phyloP scores from a whole-genome alignment of 2,113 vertebrate genomes.

The Rhipidura dahli region DNA sequence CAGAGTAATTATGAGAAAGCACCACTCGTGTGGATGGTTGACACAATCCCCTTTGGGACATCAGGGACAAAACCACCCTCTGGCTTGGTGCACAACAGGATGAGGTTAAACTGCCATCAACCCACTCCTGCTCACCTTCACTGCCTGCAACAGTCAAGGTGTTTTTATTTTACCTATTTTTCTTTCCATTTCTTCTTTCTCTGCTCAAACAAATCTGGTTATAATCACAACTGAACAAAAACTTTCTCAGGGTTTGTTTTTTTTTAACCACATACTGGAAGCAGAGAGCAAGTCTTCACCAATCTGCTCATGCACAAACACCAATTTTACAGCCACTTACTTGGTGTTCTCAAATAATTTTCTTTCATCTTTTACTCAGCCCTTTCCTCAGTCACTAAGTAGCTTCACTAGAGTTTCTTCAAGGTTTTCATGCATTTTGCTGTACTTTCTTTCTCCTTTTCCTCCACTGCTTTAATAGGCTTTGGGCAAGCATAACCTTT shows the following conservation, averaged over 20 bases:
- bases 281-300: not conserved
- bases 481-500: not conserved
- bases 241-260: not conserved
- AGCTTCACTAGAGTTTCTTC: not conserved
- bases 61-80: not conserved
- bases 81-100: not conserved
- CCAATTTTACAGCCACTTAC: not conserved
- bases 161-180: not conserved
- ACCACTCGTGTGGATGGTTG: fast-evolving
- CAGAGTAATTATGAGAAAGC: not conserved
- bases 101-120: fast-evolving
- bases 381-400: not conserved
- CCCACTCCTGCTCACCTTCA: not conserved
- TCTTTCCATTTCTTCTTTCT: not conserved
- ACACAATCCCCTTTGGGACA: not conserved
- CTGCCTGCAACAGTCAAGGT: not conserved
- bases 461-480: not conserved
- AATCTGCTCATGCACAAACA: not conserved
- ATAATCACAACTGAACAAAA: not conserved
- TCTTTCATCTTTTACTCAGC: not conserved
- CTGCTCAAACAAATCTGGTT: not conserved
- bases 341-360: not conserved
- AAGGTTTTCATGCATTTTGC: not conserved
- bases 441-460: too few species aligned
- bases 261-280: not conserved